These are phyloP conservation scores for Oceanodroma tethys DNA, from an alignment of 2,113 vertebrate species.

Conservation along the genomic window DNA sequence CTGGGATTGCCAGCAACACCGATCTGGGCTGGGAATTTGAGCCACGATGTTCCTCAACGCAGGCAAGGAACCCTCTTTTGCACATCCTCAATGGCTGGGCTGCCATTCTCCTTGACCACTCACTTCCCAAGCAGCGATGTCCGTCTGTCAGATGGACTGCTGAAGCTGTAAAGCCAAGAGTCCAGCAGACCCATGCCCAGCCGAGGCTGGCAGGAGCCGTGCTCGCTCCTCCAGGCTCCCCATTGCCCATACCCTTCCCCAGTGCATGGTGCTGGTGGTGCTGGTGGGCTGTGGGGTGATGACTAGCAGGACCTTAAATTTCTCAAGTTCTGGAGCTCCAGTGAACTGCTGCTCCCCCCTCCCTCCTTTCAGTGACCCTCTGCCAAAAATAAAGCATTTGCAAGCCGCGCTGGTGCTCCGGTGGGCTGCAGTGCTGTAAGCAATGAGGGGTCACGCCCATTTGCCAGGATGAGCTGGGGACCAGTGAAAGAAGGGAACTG, in stretches of 20 bases:
- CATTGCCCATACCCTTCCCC: background rate
- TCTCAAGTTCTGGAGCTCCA: background rate
- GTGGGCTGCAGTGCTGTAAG: background rate
- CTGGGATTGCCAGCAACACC: background rate
- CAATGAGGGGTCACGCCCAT: fast-evolving
- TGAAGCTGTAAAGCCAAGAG: background rate
- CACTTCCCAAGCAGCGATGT: background rate
- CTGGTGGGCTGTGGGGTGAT: background rate
- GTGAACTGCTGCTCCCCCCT: background rate
- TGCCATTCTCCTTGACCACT: background rate
- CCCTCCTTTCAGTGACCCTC: background rate
- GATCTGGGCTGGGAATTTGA: background rate
- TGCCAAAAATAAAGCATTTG: background rate
- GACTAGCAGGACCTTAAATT: background rate
- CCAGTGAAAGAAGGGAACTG: background rate
- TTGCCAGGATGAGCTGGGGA: background rate
- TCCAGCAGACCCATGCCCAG: background rate
- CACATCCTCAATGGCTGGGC: background rate
- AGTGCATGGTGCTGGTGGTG: background rate
- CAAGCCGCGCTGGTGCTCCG: fast-evolving
- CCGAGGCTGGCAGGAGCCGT: fast-evolving
- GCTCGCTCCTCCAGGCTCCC: fast-evolving
- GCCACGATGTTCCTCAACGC: fast-evolving
- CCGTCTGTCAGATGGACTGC: fast-evolving
- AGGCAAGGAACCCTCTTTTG: background rate